These are phyloP conservation scores for Zapus hudsonius DNA, from an alignment of 2,113 vertebrate genomes.

Conservation along the genomic window DNA sequence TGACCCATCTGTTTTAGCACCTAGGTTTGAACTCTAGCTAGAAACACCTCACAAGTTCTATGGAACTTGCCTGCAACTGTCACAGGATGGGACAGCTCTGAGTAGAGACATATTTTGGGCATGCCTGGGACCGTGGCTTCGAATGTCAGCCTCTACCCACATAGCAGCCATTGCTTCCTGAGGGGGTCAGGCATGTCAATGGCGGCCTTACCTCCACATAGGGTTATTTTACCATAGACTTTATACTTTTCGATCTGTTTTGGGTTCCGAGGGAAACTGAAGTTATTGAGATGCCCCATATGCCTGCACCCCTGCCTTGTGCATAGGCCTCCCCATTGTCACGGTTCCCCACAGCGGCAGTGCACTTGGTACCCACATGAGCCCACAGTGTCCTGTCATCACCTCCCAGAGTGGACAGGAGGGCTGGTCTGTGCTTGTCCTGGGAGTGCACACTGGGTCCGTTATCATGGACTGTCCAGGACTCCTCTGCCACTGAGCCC, in stretches of 20 bases:
- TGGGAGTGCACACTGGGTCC: neutral
- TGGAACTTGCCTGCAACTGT: no score
- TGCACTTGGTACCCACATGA: neutral
- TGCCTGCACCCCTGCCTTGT: neutral
- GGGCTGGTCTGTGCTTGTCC: neutral
- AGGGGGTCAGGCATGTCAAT: accelerated
- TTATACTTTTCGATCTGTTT: neutral
- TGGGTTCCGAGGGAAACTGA: neutral
- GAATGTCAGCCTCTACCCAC: neutral
- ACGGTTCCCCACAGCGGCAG: neutral
- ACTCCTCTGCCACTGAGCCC: neutral
- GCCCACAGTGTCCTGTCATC: neutral
- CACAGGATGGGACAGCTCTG: neutral
- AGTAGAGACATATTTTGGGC: neutral
- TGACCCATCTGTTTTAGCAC: no score
- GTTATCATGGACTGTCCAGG: neutral
- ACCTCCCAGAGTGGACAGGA: neutral
- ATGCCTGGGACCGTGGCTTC: neutral
- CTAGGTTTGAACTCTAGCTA: no score
- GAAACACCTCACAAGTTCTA: no score
- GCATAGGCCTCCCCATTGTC: neutral
- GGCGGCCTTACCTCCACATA: accelerated
- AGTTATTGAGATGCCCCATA: neutral
- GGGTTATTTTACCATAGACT: neutral
- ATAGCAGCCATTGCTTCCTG: no score